Percentiles rank a stretch among this genome's conserved stretches.
Evolutionary conservation across 2,888 invertebrate species (phyloP).

Genomic region (Nebria salina): DNA sequence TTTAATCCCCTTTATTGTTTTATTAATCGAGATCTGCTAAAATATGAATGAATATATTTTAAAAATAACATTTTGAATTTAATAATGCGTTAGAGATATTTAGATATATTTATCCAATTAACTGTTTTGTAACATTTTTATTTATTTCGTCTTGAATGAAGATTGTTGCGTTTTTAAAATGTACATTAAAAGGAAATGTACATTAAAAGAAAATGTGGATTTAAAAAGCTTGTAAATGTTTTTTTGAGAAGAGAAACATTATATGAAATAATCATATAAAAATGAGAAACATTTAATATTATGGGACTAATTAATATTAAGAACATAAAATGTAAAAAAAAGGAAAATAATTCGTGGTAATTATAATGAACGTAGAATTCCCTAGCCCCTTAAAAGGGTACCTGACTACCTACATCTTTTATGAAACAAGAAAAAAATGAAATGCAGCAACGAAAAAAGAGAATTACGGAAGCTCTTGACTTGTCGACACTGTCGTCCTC

Average conservation of each 20-base stretch:
- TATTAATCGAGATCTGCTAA: too few species aligned
- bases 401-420: not conserved
- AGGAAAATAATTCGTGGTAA: not conserved
- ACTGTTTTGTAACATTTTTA: too few species aligned
- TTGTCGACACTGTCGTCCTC: not conserved
- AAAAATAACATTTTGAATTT: too few species aligned
- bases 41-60: too few species aligned
- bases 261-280: not conserved
- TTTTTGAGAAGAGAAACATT: not conserved
- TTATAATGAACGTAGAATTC: not conserved
- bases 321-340: not conserved
- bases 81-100: too few species aligned
- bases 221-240: too few species aligned
- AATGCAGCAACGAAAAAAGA: not conserved
- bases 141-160: too few species aligned
- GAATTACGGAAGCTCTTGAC: not conserved
- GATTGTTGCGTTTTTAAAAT: too few species aligned
- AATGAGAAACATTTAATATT: not conserved
- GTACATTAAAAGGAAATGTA: too few species aligned
- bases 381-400: not conserved
- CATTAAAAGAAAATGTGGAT: too few species aligned
- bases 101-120: too few species aligned
- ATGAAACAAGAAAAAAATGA: not conserved
- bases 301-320: not conserved
- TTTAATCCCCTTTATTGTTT: too few species aligned